Percentiles rank a stretch among this genome's conserved stretches.
These are phyloP conservation scores for Drosophila mimetica DNA, from an alignment of 2,888 invertebrate species.

Conservation along the genomic window DNA sequence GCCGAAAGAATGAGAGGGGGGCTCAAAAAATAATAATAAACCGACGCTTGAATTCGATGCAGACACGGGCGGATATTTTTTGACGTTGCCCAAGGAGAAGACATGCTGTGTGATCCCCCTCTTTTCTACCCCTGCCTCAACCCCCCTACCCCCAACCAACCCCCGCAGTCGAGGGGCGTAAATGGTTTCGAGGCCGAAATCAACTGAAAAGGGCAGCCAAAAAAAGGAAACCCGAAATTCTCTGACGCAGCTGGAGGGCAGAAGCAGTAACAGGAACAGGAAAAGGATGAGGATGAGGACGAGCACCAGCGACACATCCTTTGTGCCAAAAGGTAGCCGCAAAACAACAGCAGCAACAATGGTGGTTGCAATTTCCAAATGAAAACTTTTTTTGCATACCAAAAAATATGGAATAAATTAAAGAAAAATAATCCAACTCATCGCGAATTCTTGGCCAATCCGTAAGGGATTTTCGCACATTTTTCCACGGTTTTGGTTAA, in stretches of 20 bases:
- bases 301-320: constrained; percentile 54
- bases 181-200: constrained; percentile 66
- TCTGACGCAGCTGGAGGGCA: constrained; percentile 72
- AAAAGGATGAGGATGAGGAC: constrained; percentile 20
- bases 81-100: constrained; percentile 71
- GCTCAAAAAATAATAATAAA: constrained; percentile 64
- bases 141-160: constrained; percentile 3
- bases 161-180: constrained; percentile 61
- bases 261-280: constrained; percentile 36
- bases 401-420: constrained; percentile 47
- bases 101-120: constrained; percentile 66
- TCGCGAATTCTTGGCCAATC: constrained; percentile 47
- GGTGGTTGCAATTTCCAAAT: constrained; percentile 72
- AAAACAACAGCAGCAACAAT: constrained; percentile 43
- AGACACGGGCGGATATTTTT: constrained; percentile 82
- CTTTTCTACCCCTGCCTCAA: not conserved
- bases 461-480: constrained; percentile 27
- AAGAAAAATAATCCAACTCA: constrained; percentile 48
- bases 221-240: constrained; percentile 24
- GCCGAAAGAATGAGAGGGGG: constrained; percentile 8
- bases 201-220: constrained; percentile 53
- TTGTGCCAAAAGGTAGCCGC: constrained; percentile 71
- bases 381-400: constrained; percentile 40
- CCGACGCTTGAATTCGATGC: constrained; percentile 63
- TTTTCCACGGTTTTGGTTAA: constrained; percentile 52